phyloP scores from a whole-genome alignment of 64 coral and sea anemone genomes.

The Hydrozoanthus tunicans region DNA sequence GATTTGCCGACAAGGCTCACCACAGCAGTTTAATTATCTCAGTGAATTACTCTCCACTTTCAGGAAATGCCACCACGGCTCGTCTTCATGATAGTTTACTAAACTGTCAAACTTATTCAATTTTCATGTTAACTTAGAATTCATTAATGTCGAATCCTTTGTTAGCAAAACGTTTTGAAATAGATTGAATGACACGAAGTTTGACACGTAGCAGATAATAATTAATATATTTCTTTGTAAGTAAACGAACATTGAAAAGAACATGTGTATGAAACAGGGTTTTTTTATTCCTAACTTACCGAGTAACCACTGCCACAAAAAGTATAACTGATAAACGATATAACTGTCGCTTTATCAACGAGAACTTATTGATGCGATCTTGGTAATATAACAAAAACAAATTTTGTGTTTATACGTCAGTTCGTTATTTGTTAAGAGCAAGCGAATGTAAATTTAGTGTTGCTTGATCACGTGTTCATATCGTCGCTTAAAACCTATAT shows the following conservation, averaged over 20 bases:
- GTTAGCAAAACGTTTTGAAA: not conserved
- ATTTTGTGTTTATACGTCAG: too few relatives aligned
- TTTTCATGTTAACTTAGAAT: conserved; percentile 36
- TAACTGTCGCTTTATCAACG: too few relatives aligned
- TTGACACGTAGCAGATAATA: conserved; percentile 37
- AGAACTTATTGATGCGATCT: too few relatives aligned
- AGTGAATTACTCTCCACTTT: not conserved
- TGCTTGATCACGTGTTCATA: too few relatives aligned
- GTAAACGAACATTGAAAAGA: conserved; percentile 36
- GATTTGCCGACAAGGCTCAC: not conserved
- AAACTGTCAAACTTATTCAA: conserved; percentile 29
- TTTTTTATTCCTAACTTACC: too few relatives aligned
- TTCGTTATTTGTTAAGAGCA: too few relatives aligned
- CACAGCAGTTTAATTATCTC: not conserved
- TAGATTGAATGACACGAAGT: not conserved
- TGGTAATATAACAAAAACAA: too few relatives aligned
- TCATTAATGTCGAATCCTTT: conserved; percentile 54
- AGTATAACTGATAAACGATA: too few relatives aligned
- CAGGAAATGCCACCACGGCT: conserved; percentile 37
- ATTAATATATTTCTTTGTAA: conserved; percentile 7
- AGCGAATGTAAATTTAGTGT: too few relatives aligned
- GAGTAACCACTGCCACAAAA: too few relatives aligned
- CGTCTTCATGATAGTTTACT: not conserved
- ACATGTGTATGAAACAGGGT: too few relatives aligned
- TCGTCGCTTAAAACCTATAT: too few relatives aligned